Evolutionary conservation across 2,797 vertebrate genomes (phyloP), one percentile per base, ranked within the genome.

Genomic region (Podargus strigoides): DNA sequence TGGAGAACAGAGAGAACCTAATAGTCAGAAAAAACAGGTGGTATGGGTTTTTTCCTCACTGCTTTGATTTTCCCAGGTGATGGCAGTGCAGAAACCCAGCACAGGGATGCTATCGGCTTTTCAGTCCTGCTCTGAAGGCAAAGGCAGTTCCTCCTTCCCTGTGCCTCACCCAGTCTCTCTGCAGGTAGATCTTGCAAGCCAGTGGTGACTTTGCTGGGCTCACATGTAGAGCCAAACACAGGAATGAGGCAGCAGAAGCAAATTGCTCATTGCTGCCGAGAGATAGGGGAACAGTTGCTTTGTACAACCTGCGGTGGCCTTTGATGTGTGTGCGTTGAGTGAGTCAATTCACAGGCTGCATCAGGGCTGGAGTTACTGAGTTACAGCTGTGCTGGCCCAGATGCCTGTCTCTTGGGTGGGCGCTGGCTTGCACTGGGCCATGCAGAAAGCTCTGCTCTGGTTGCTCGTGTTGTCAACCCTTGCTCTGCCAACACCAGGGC

Each of bases 41-140:
- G 2, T 0, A 0, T 60, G 47, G 0, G 0, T 11, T 62, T 73
- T 42, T 7, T 32, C 19, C 62, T 85, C 19, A 5, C 23, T 56
- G 41, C 42, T 89, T 78, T 84, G 20, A 58, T 84, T 78, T 63
- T 86, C 9, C 23, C 1, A 3, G 9, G n/a, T 49, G 34, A 26
- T 7, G 37, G 41, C 37, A n/a, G 14, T 32, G 26, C 8, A 7
- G 37, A 6, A 84, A 60, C 26, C 28, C 36, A 64, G 52, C 58
- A 56, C 11, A 34, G 66, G 19, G 42, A 32, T 7, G 4, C 36
- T 42, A 30, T 66, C 19, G 46, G 34, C 14, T 76, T 75, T 26
- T 66, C 62, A 55, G 0, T 68, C 21, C n/a, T 60, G 8, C 36
- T 75, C 37, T 86, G 58, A 32, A 78, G 36, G 28, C 24, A 4